A percentile compares a stretch with the other conserved stretches of the same genome.
Conservation (phyloP, 1,140 invertebrate species). For the Metaphire vulgaris region DNA sequence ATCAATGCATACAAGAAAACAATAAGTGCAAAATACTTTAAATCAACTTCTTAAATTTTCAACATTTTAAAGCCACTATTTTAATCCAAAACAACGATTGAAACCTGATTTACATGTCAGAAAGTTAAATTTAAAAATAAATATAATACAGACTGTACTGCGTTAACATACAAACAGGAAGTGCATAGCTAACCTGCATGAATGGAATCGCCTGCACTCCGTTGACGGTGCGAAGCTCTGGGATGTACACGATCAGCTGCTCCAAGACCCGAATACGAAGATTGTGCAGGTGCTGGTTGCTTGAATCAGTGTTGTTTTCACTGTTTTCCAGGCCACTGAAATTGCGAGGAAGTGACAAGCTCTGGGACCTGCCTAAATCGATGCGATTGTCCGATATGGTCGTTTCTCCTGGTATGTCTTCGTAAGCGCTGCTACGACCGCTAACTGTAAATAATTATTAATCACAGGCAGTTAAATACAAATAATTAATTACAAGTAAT, state of each 20-base stretch:
- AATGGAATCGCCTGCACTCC: constrained; percentile 82
- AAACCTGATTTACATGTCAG: no score
- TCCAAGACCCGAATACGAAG: neutral
- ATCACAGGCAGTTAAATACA: no score
- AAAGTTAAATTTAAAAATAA: no score
- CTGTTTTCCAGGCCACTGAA: neutral
- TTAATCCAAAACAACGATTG: no score
- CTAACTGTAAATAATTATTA: constrained; percentile 57
- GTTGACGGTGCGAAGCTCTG: constrained; percentile 58
- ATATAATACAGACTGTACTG: no score
- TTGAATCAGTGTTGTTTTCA: neutral
- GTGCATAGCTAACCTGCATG: constrained; percentile 67
- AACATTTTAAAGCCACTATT: no score
- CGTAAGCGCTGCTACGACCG: constrained; percentile 80
- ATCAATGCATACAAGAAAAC: no score
- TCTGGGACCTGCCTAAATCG: constrained; percentile 40
- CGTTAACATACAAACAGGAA: no score
- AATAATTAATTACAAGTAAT: neutral
- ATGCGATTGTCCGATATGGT: constrained; percentile 46
- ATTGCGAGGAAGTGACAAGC: neutral
- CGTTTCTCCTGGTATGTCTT: constrained; percentile 59
- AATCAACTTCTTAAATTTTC: no score
- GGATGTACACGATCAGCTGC: constrained; percentile 52
- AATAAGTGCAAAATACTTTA: no score
- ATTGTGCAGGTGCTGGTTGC: neutral